Evolutionary conservation across 1,140 invertebrate species (phyloP), one percentile per base, ranked within the genome.

Genomic region (Microplitis mediator): DNA sequence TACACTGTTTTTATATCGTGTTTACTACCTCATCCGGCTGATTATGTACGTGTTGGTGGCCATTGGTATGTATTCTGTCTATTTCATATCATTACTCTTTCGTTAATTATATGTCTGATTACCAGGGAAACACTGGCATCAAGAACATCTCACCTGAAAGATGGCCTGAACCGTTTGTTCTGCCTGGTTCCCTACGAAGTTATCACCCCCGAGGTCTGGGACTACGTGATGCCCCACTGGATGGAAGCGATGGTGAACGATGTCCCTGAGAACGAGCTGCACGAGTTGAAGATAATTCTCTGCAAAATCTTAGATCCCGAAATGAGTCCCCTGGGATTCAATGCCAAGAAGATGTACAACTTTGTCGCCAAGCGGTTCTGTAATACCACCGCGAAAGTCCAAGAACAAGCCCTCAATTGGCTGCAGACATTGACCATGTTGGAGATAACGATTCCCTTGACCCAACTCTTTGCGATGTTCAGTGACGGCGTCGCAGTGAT

Each of bases 191-290:
- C 98, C 0, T 99, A 99, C 86, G 97, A 99, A 79, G 94, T 99
- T 13, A 97, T 99, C 71, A 97, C 95, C 1, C 91, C 95, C 67
- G 95, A 98, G 80, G 95, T 98, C 63, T 99, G 97, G 98, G 95
- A 98, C 82, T 94, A 95, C 82, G 95, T 99, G 9, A 99, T 99
- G 95, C 97, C 98, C 0, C 93, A 97, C 81, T 99, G 98, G 98
- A 94, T 99, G 92, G 97, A 99, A 88, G 95, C 97, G 0, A 96
- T 99, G 75, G 95, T 96, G 35, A 95, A 95, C 77, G 96, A 99
- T 84, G 94, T 99, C 4, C 94, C 95, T 1, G 94, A 97, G 83
- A 93, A 97, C 81, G 97, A 98, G 80, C 88, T 98, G 16, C 88
- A 91, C 69, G 97, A 99, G 81, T 85, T 99, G 5, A 97, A 98